phyloP scores from a whole-genome alignment of 2,888 invertebrate species.

The Lordiphosa fenestrarum region DNA sequence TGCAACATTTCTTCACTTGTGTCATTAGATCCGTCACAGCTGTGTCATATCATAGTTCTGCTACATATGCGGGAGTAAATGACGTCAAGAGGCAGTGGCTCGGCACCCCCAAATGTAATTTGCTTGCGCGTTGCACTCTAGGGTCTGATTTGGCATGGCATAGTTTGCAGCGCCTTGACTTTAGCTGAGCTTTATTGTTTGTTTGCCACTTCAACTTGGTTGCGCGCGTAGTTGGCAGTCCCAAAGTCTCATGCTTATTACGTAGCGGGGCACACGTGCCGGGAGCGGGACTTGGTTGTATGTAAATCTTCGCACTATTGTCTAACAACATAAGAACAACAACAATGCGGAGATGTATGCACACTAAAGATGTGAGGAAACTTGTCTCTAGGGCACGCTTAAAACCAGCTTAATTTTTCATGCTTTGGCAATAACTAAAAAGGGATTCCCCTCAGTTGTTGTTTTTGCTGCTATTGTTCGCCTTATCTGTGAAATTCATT shows the following conservation, averaged over 20 bases:
- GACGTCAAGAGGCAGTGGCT: constrained; percentile 18
- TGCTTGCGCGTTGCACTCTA: constrained; percentile 45
- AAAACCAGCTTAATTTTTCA: constrained; percentile 66
- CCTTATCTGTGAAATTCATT: constrained; percentile 23
- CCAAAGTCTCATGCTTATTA: constrained; percentile 70
- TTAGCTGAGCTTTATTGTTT: constrained; percentile 44
- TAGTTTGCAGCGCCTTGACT: constrained; percentile 47
- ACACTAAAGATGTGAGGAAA: constrained; percentile 19
- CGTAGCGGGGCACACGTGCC: constrained; percentile 46
- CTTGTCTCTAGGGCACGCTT: constrained; percentile 52
- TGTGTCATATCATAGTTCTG: constrained; percentile 37
- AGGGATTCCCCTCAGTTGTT: constrained; percentile 12
- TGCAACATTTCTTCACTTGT: constrained; percentile 33
- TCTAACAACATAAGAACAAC: constrained; percentile 19
- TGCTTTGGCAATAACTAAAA: constrained; percentile 46
- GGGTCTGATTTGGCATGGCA: constrained; percentile 60
- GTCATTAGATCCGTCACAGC: constrained; percentile 40
- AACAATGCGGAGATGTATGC: constrained; percentile 18
- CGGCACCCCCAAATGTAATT: constrained; percentile 41
- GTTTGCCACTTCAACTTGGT: constrained; percentile 37
- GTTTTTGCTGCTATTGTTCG: constrained; percentile 4
- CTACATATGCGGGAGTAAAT: constrained; percentile 22
- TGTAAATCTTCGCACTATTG: constrained; percentile 59
- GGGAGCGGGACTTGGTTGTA: constrained; percentile 19
- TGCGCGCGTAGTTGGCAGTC: constrained; percentile 36